Conservation (phyloP, 35 echinoderm and acorn worm genomes). For the Stichopus chloronotus region DNA sequence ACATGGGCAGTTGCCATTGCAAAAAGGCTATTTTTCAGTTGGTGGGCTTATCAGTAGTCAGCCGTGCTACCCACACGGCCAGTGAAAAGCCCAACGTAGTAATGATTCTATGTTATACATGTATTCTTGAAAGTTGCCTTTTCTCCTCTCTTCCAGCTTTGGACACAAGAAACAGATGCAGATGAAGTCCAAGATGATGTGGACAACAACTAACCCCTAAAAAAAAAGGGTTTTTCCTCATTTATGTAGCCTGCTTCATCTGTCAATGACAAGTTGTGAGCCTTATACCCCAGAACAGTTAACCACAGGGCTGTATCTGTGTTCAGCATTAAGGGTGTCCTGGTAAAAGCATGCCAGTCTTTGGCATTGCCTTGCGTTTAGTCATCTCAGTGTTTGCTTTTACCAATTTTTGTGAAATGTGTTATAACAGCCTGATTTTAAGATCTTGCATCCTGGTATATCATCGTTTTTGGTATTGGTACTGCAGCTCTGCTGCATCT, state of each 20-base stretch:
- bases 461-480: background rate
- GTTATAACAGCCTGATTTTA: constrained; percentile 7
- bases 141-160: constrained; percentile 67
- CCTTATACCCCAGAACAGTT: constrained; percentile 42
- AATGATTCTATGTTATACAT: background rate
- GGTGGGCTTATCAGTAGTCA: no score
- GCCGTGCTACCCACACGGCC: no score
- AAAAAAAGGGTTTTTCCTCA: background rate
- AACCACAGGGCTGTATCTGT: constrained; percentile 55
- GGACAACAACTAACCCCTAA: constrained; percentile 30
- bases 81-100: background rate
- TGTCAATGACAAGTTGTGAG: constrained; percentile 24
- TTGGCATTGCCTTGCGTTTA: constrained; percentile 39
- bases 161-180: constrained; percentile 71
- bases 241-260: constrained; percentile 41
- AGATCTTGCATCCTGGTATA: constrained; percentile 10
- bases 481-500: background rate
- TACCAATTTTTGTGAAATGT: constrained; percentile 23
- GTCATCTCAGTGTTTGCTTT: constrained; percentile 48
- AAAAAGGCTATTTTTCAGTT: no score
- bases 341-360: constrained; percentile 43
- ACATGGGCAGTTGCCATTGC: no score
- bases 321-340: constrained; percentile 39
- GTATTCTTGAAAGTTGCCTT: no score
- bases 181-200: constrained; percentile 31